A percentile compares a stretch with the other conserved stretches of the same genome.
Conservation (phyloP, 2,888 invertebrate species). For the Oscheius myriophilus region DNA sequence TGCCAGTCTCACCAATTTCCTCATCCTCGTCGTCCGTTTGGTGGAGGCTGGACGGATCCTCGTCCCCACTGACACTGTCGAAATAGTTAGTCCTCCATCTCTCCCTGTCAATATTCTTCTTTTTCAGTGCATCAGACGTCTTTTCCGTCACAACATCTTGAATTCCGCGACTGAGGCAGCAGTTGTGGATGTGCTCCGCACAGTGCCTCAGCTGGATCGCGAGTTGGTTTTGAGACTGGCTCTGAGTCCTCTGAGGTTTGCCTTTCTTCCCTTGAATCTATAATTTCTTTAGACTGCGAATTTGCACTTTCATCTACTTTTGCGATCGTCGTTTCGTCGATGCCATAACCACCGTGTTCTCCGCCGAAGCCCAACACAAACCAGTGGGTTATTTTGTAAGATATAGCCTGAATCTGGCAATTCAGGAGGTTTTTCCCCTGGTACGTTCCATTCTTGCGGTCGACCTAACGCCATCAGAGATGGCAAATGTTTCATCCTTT, state of each 20-base stretch:
- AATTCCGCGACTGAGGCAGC: constrained; percentile 34
- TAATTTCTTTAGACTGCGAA: constrained; percentile 29
- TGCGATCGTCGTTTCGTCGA: constrained; percentile 42
- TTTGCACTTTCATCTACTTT: constrained; percentile 39
- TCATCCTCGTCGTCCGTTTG: constrained; percentile 36
- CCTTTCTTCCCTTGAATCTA: neutral
- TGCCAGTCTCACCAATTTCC: constrained; percentile 36
- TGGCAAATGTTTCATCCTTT: constrained; percentile 20
- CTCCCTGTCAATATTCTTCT: neutral
- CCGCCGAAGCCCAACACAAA: neutral
- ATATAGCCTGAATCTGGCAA: no score
- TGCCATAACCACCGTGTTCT: constrained; percentile 29
- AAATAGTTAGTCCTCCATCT: constrained; percentile 30
- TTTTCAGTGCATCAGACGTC: constrained; percentile 26
- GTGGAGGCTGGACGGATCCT: constrained; percentile 36
- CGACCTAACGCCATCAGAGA: constrained; percentile 33
- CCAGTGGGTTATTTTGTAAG: no score
- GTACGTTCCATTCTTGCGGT: constrained; percentile 37
- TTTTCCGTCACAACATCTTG: constrained; percentile 33
- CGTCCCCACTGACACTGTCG: constrained; percentile 38
- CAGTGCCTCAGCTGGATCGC: constrained; percentile 33
- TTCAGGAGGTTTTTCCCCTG: constrained; percentile 32
- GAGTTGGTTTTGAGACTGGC: constrained; percentile 33
- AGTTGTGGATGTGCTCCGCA: constrained; percentile 31
- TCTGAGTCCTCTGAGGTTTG: constrained; percentile 31